phyloP scores from a whole-genome alignment of 2,888 invertebrate species.

The Sphaerophoria taeniata region DNA sequence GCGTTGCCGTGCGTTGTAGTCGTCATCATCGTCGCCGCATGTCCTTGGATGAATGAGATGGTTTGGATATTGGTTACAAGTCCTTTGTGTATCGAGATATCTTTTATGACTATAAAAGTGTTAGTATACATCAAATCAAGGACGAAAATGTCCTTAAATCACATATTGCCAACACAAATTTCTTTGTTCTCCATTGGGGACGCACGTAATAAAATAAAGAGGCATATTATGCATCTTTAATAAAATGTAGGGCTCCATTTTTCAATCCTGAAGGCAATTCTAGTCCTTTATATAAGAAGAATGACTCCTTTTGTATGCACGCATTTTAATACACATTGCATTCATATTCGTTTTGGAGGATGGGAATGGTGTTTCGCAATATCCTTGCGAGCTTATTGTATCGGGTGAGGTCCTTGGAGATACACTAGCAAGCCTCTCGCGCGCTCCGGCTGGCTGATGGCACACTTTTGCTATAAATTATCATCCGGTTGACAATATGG shows the following conservation, averaged over 20 bases:
- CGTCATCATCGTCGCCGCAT: neutral
- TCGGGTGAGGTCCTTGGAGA: constrained; percentile 14
- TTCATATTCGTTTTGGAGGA: constrained; percentile 24
- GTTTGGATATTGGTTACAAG: constrained; percentile 4
- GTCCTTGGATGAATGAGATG: constrained; percentile 30
- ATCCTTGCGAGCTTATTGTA: constrained; percentile 42
- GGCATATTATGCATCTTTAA: neutral
- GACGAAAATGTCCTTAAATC: constrained; percentile 66
- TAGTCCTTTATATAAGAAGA: constrained; percentile 29
- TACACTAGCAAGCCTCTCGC: neutral
- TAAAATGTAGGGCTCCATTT: constrained; percentile 1
- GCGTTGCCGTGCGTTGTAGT: neutral
- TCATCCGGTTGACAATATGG: constrained; percentile 41
- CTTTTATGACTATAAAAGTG: constrained; percentile 68
- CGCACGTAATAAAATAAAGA: too few relatives aligned
- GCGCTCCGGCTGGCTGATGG: neutral
- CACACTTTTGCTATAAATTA: constrained; percentile 72
- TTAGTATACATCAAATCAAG: constrained; percentile 58
- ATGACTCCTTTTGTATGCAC: constrained; percentile 44
- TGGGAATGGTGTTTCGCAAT: constrained; percentile 40
- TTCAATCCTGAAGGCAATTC: constrained; percentile 31
- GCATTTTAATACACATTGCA: constrained; percentile 21
- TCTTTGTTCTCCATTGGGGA: constrained; percentile 17
- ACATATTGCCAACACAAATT: constrained; percentile 52
- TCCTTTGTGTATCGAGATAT: constrained; percentile 2